These are phyloP conservation scores for Neocrepidodera transversa DNA, from an alignment of 2,888 invertebrate genomes.

Conservation along the genomic window DNA sequence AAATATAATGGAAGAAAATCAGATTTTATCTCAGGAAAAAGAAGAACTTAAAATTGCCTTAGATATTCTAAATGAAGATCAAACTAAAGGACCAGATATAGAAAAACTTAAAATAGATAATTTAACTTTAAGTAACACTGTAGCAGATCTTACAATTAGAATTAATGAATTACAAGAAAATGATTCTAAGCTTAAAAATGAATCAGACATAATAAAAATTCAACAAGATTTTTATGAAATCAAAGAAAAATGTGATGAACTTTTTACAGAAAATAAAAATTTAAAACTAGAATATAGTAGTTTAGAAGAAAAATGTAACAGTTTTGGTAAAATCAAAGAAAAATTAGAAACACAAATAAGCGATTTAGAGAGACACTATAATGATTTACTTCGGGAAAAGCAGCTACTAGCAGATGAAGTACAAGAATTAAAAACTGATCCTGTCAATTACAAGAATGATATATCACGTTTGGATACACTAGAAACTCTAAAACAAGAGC, in stretches of 20 bases:
- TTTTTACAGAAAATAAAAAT: conserved; percentile 48
- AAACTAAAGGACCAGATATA: conserved; percentile 27
- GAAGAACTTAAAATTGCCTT: conserved; percentile 51
- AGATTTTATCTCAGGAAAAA: conserved; percentile 46
- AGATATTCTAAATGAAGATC: conserved; percentile 48
- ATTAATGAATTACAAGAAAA: conserved; percentile 6
- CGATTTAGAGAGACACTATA: conserved; percentile 54
- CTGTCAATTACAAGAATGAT: conserved; percentile 45
- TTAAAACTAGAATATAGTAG: conserved; percentile 45
- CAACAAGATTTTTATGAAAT: conserved; percentile 48
- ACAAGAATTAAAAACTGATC: conserved; percentile 56
- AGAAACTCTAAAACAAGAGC: conserved; percentile 42
- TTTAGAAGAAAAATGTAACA: conserved; percentile 45
- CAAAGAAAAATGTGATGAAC: conserved; percentile 45
- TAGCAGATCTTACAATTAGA: conserved; percentile 28
- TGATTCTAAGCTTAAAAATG: conserved; percentile 15
- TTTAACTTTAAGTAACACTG: conserved; percentile 13
- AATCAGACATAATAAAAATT: conserved; percentile 37
- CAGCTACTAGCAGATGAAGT: conserved; percentile 57
- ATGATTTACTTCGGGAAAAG: conserved; percentile 54
- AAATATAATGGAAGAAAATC: conserved; percentile 52
- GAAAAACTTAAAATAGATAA: conserved; percentile 28
- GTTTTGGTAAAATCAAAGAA: conserved; percentile 46
- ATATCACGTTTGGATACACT: conserved; percentile 41
- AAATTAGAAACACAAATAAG: conserved; percentile 48